Base-by-base conservation (phyloP, 2,797 vertebrate genomes). In the Thamnophis elegans region DNA sequence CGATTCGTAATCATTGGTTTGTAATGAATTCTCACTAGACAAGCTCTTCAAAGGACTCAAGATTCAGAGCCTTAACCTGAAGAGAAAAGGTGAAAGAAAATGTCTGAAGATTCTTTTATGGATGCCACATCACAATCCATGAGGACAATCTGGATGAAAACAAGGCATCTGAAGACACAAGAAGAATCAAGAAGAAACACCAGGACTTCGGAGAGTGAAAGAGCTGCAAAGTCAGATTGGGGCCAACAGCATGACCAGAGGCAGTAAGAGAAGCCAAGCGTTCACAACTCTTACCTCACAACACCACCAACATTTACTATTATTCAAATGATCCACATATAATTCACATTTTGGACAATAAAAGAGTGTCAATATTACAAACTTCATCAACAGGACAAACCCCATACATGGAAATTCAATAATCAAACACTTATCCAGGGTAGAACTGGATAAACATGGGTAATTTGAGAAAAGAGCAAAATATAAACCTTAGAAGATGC, bases 341-440 rank as follows among this genome's bases (percentile, higher is more conserved):
- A 93, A 92, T 87, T 95, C 93, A 95, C 92, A 93, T 47, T 95
- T 96, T 28, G 0, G 85, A 96, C 59, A 89, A 92, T 90, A 90
- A 53, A 92, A 92, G 20, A 22, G 62, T 90, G 73, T 91, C 82
- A 92, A 92, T 92, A 26, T 18, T 1, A 51, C 36, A 55, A 90
- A 60, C 89, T 62, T 91, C 92, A 91, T 51, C 91, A 6, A 54
- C 53, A 91, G 93, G 87, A 96, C 95, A 93, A 95, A 0, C 55
- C 82, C 59, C 90, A 87, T 87, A 93, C 2, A n/a, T 10, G 73
- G 53, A 90, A 92, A n/a, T 73, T 95, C 90, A 93, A 85, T 82
- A 93, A 88, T 90, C 54, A 86, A 51, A 13, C 7, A 59, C 1
- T 47, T 82, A 82, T 82, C 78, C 62, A 87, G 12, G 0, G 1